Percentiles rank a stretch among this genome's conserved stretches.
These are phyloP conservation scores for Philereme vetulata DNA, from an alignment of 2,888 invertebrate species.

Conservation along the genomic window DNA sequence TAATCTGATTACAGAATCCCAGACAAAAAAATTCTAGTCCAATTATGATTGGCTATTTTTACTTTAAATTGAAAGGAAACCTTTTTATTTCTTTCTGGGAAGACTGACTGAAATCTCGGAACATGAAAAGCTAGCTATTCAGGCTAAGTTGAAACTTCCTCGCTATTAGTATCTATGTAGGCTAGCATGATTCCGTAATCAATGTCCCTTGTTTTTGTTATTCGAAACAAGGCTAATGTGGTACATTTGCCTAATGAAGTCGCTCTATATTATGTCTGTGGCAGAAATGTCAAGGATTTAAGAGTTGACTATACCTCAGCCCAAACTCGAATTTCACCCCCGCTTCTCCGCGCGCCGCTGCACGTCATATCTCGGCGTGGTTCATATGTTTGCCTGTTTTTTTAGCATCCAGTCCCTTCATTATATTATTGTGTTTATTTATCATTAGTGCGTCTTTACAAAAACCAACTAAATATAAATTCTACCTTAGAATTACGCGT, in stretches of 20 bases:
- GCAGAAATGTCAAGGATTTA: no score
- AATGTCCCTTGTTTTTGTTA: conserved; percentile 42
- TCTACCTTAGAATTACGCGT: no score
- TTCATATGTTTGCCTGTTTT: no score
- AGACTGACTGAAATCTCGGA: conserved; percentile 39
- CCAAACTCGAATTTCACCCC: no score
- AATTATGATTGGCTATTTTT: conserved; percentile 10
- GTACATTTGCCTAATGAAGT: conserved; percentile 28
- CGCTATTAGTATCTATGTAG: neutral
- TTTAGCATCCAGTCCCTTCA: no score
- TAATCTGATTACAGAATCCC: conserved; percentile 9
- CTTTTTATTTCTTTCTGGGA: conserved; percentile 30
- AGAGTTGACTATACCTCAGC: no score
- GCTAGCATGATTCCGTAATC: conserved; percentile 39
- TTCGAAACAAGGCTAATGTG: conserved; percentile 27
- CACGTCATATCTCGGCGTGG: no score
- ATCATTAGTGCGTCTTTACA: no score
- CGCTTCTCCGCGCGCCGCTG: no score
- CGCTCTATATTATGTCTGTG: no score
- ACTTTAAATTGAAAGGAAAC: conserved; percentile 13
- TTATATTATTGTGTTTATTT: no score
- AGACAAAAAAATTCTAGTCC: conserved; percentile 1
- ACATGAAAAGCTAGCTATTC: conserved; percentile 45
- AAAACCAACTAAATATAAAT: no score
- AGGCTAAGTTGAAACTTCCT: conserved; percentile 41